Evolutionary conservation across 2,797 vertebrate species (phyloP), one percentile per base, ranked within the genome.

Genomic region (Chromobotia macracanthus): DNA sequence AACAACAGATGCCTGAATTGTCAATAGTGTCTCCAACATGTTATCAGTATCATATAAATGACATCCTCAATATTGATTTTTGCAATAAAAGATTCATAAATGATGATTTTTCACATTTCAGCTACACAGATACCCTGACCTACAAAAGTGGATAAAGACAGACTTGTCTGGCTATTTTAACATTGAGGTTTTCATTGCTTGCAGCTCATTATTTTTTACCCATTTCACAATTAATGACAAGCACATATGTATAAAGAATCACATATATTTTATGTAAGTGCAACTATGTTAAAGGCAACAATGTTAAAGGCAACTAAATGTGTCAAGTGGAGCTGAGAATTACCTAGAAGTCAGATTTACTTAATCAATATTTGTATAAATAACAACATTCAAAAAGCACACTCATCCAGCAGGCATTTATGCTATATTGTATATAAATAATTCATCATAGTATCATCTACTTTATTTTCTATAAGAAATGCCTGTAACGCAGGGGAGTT

Each of bases 341-440:
- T 55, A 69, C 53, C 75, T 61, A 31, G 41, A 71, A 67, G 76
- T 72, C 58, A 25, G 64, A 46, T 56, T 78, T 74, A 73, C 31
- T 87, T 88, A 88, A 88, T 91, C 91, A 92, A 92, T 88, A 90
- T 86, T 87, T 88, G 88, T 88, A 87, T 90, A 87, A 79, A 90
- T 90, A 90, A 87, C 90, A 91, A 86, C 86, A 81, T 86, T 86
- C 86, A 51, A 85, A 85, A 88, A 86, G 85, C 86, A 89, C 87
- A 86, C 92, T 92, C 90, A 89, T 89, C 89, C 89, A 73, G 82
- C 91, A 90, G 89, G 89, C 85, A 90, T 91, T 91, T 89, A 88
- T 82, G 90, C 87, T 91, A 87, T 89, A 75, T 85, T 87, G 90
- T 82, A 85, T 83, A 91, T 94, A 81, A 94, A 93, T 94, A 90